Evolutionary conservation across 2,797 vertebrate genomes (phyloP), one percentile per base, ranked within the genome.

Genomic region (Oophaga sylvatica): DNA sequence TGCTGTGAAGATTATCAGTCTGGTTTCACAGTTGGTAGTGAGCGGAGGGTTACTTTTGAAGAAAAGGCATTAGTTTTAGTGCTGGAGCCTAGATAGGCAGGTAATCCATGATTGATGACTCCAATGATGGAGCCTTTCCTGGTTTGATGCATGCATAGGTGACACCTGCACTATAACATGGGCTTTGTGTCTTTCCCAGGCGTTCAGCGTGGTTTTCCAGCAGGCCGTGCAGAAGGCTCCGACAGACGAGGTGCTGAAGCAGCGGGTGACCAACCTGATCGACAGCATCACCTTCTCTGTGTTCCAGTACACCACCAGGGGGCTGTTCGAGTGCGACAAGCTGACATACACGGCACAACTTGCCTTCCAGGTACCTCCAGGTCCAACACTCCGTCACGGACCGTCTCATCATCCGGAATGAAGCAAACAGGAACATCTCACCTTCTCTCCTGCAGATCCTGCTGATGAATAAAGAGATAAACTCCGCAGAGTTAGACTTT

Each of bases 321-420:
- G 97, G n/a, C 96, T 99, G 88, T 99, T 99, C 19, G 97, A 99
- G 92, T 95, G 96, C 76, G 97, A 99, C 93, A 97, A 96, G 81
- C 90, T 97, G 88, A 97, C 93, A 60, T 97, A 95, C 91, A 95
- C 91, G 0, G 93, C 96, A 48, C 97, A 97, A 91, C 92, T 97
- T 65, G 93, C 96, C 86, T 97, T 97, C 91, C 97, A 97, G 95
- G 96, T 96, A 93, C 56, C 0, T 41, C 16, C 15, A 8, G 11
- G 48, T 53, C 16, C 41, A 29, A 31, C 5, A 5, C 5, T 5
- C 62, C 20, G 19, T 6, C 62, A 63, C 20, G 0, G 20, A 7
- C 68, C 31, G 12, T 5, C 68, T 19, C 3, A 35, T 71, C 16
- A 8, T 53, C 35, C 2, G 3, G 16, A 3, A 41, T 29, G 13